phyloP scores from a whole-genome alignment of 2,113 vertebrate genomes.

The Saccopteryx bilineata region DNA sequence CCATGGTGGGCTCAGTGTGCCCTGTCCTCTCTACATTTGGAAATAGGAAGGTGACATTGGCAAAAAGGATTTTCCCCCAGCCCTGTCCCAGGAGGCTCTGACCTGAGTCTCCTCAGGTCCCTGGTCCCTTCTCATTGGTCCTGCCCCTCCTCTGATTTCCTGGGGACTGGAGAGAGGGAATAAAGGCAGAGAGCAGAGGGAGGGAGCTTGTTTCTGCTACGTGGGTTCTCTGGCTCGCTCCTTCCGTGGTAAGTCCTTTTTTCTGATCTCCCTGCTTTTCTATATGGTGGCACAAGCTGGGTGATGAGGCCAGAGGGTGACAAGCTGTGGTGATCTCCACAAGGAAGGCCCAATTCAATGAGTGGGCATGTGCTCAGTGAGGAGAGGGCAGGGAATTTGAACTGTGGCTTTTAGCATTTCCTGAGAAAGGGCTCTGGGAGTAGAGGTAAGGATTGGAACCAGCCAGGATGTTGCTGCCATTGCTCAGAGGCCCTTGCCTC shows the following conservation, averaged over 20 bases:
- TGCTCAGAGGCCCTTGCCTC: neutral
- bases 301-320: neutral
- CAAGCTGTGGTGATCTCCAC: neutral
- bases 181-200: constrained; percentile 49
- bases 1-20: neutral
- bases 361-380: neutral
- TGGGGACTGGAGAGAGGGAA: constrained; percentile 48
- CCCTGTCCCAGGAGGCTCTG: neutral
- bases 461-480: neutral
- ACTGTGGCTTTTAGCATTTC: neutral
- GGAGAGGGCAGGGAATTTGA: neutral
- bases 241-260: constrained; percentile 66
- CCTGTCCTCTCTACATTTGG: neutral
- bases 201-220: neutral
- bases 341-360: neutral
- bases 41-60: constrained; percentile 22
- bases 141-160: neutral
- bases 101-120: neutral
- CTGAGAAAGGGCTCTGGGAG: neutral
- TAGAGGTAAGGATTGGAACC: too few species aligned
- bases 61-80: neutral
- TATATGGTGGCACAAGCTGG: neutral
- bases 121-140: constrained; percentile 67
- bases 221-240: neutral
- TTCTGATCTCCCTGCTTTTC: neutral